Base-by-base conservation (phyloP, 2,797 vertebrate genomes). In the Spinus pinus region DNA sequence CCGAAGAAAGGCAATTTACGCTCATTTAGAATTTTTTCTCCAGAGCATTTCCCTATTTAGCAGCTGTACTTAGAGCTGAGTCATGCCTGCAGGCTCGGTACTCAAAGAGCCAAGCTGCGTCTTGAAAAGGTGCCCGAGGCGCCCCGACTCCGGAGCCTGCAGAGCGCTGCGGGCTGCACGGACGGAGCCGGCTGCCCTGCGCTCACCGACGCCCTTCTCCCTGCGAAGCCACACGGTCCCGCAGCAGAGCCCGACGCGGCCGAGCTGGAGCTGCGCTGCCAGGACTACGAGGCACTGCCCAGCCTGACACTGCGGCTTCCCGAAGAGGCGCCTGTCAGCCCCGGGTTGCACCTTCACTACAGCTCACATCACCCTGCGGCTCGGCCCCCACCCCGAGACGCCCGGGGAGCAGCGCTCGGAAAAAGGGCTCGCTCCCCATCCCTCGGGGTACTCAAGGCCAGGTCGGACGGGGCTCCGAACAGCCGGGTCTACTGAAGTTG, bases 21-120 rank as follows among this genome's bases (percentile, higher is more conserved):
- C 69, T 66, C 47, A 15, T 23, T 50, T 53, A 27, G 21, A 75
- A 72, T 58, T 14, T 31, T 14, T 7, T 66, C 84, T 82, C 81
- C 87, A 94, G 91, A 89, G 89, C 56, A 50, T 94, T 91, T 60
- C 81, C 67, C 33, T 75, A 31, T 31, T 51, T 60, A 72, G 82
- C 64, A 70, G 93, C 61, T 47, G 64, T 49, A 56, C 77, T 85
- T 60, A 53, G 67, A 6, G 92, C 93, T 91, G 92, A 96, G 87
- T 95, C 95, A 95, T 0, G 75, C 88, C 87, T 28, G 85, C 82
- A 44, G 92, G 79, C 87, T 77, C 74, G 1, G 27, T 6, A 12
- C 54, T 54, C 71, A 10, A 61, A 75, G 3, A 61, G 69, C 66
- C 28, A 46, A 41, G 73, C 41, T 2, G 33, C 14, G 50, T 9